Evolutionary conservation across 2,888 invertebrate genomes (phyloP), one percentile per base, ranked within the genome.

Genomic region (Nezara viridula): DNA sequence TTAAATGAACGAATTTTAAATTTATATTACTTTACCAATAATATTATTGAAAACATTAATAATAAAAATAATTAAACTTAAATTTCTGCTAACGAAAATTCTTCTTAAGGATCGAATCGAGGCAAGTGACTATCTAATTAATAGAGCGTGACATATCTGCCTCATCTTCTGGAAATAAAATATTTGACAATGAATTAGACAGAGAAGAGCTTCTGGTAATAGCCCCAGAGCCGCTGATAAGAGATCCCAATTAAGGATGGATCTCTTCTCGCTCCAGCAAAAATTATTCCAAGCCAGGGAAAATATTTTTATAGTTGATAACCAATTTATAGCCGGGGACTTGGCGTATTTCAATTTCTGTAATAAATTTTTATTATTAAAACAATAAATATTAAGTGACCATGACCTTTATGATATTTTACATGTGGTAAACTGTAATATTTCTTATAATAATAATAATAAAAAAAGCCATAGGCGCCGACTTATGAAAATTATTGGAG

Each of bases 111-210:
- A 14, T 1, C 4, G 27, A 32, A 60, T 27, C 2, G 10, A 12
- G 16, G 27, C 14, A 27, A 27, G 27, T 27, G 27, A 32, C 14
- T 14, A 14, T 4, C 60, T 60, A 27, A 16, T 60, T 60, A 60
- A 27, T 32, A 60, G 19, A 60, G 27, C 27, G 60, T 60, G 60
- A 60, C 60, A 60, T 60, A 60, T 60, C 60, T 60, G 3, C 60
- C 14, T 27, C 60, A 60, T 60, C 60, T 60, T 27, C 60, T 60
- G 14, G 16, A 60, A 32, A 60, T 60, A 60, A 60, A 60, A 60
- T 60, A 32, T 60, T 60, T 60, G 60, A 60, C 60, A 32, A 32
- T 60, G 60, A 60, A 60, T 60, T 60, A 60, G 60, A 60, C 19
- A 4, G 60, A 27, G 27, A 16, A 27, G 60, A 27, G 60, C 7